Percentiles rank a stretch among this genome's conserved stretches.
phyloP scores from a whole-genome alignment of 2,888 invertebrate species.

The Plagodis pulveraria region DNA sequence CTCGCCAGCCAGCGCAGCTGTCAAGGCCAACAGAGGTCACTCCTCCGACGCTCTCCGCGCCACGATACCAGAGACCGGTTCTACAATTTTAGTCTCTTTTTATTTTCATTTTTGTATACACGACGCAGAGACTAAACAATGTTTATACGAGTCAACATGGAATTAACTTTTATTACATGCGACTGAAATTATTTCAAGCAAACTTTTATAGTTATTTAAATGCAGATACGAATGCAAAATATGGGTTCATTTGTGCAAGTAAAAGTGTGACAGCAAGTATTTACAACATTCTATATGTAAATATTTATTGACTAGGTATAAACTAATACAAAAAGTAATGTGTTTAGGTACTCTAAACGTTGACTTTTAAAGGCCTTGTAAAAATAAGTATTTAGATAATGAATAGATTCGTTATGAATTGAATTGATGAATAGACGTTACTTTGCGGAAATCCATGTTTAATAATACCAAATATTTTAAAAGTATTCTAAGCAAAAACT shows the following conservation, averaged over 20 bases:
- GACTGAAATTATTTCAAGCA: constrained; percentile 60
- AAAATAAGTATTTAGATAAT: too few species aligned
- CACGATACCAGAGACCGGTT: constrained; percentile 81
- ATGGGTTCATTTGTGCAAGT: neutral
- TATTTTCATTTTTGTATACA: constrained; percentile 85
- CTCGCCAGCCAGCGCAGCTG: constrained; percentile 78
- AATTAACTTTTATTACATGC: constrained; percentile 79
- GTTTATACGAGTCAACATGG: constrained; percentile 80
- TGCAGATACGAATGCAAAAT: constrained; percentile 27
- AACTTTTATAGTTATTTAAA: constrained; percentile 42
- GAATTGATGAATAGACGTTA: too few species aligned
- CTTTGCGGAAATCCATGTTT: too few species aligned
- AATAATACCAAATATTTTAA: too few species aligned
- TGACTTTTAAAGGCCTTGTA: neutral
- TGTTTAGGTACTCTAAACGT: too few species aligned
- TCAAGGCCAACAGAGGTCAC: constrained; percentile 84
- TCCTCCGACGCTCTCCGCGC: constrained; percentile 81
- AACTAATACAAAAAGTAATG: too few species aligned
- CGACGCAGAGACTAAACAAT: constrained; percentile 83
- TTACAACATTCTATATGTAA: too few species aligned
- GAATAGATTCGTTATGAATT: too few species aligned
- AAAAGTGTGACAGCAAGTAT: too few species aligned
- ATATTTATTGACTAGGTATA: too few species aligned
- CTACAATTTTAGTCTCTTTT: constrained; percentile 83
- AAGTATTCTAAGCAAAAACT: too few species aligned